Base-by-base conservation (phyloP, 1,140 invertebrate genomes). In the Bombus turneri region DNA sequence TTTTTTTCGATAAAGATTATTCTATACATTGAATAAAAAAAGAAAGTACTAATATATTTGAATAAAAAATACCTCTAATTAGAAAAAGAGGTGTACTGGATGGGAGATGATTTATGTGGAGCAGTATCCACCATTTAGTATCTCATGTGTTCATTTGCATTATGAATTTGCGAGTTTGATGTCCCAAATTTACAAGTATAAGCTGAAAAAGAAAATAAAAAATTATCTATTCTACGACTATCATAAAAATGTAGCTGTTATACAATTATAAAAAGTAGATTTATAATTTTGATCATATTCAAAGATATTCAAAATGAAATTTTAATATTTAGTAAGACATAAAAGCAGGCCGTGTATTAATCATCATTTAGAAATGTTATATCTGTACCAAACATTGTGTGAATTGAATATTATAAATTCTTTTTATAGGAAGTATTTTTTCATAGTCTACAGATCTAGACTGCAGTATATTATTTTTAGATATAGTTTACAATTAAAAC, bases 141-240 rank as follows among this genome's bases (percentile, higher is more conserved):
- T 79, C 76, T 62, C 37, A 72, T 72, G 76, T 62, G 68, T 72
- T 72, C 75, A 22, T 59, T 84, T 78, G 34, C 64, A 69, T 79
- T 79, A 84, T 79, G 59, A 80, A 25, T 79, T 84, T 84, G 31
- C 66, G 9, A 81, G 59, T 82, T 37, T 75, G 37, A 75, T 81
- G 69, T 73, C 59, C 83, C 78, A 81, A 62, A 81, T 69, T 59
- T 84, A 84, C 82, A 79, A 73, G 71, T 81, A 53, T 73, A 81
- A 74, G 80, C 80, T 86, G 72, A 86, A 86, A 81, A 81, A 81
- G 59, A 86, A 81, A 86, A 85, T 79, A 81, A 82, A 72, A 69
- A 68, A 86, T 80, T 80, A 85, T 81, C 76, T 81, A 85, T 81
- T 85, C 69, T 85, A 81, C 39, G 74, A 84, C 47, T 71, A 71